Conservation (phyloP, 2,113 vertebrate species). For the Cephalopholis sonnerati region DNA sequence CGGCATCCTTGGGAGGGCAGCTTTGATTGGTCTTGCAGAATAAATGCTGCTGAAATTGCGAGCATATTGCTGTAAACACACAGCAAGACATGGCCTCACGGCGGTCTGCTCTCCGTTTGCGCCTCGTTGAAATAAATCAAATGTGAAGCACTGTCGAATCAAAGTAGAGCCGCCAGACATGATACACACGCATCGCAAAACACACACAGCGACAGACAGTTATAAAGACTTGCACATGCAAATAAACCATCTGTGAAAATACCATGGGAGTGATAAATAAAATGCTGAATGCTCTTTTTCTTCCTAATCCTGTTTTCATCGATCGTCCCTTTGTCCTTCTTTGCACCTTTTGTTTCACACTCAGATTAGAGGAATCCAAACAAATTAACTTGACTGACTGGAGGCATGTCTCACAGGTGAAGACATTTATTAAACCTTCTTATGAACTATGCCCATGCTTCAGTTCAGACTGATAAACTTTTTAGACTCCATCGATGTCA, state of each 20-base stretch:
- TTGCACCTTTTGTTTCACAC: neutral
- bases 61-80: conserved; percentile 83
- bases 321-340: neutral
- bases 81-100: conserved; percentile 62
- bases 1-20: conserved; percentile 74
- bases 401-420: neutral
- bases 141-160: conserved; percentile 73
- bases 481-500: neutral
- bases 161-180: conserved; percentile 63
- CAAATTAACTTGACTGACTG: neutral
- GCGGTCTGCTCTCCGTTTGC: conserved; percentile 71
- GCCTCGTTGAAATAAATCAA: conserved; percentile 73
- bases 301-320: conserved; percentile 5
- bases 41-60: conserved; percentile 79
- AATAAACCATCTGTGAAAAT: conserved; percentile 54
- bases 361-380: neutral
- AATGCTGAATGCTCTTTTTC: conserved; percentile 15
- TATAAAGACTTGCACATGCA: conserved; percentile 38
- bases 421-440: neutral
- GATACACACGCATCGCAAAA: conserved; percentile 53
- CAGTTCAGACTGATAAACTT: neutral
- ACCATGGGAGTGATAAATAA: conserved; percentile 40
- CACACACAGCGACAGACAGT: conserved; percentile 27
- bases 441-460: neutral
- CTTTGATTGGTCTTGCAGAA: conserved; percentile 75